Evolutionary conservation across 2,113 vertebrate species (phyloP), one percentile per base, ranked within the genome.

Genomic region (Chaenogobius annularis): DNA sequence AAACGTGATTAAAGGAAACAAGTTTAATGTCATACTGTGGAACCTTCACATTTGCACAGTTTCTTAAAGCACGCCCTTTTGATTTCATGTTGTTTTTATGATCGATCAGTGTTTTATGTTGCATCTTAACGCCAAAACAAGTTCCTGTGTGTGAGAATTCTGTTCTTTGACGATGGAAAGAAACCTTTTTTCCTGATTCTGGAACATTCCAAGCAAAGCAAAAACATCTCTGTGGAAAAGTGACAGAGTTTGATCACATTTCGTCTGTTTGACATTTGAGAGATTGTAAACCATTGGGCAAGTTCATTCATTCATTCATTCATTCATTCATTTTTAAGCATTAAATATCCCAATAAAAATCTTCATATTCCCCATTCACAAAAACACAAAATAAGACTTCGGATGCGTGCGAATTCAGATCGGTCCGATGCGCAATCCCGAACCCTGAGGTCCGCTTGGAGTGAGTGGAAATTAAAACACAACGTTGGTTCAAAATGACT

Each of bases 281-380:
- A 13, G 52, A 67, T 66, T 13, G 62, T 48, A 69, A 52, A 65
- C 52, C 71, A 64, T 23, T 37, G 55, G 70, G 73, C 59, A 75
- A 35, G 69, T 35, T n/a, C 35, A 44, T 52, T 72, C 15, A 72
- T 78, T 77, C 80, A 72, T 80, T n/a, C n/a, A n/a, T n/a, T 37
- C 35, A 48, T 52, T 72, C 15, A 72, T 79, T 78, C 77, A 73
- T 77, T 78, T 80, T 68, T 75, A 71, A 68, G 69, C 71, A 78
- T 87, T 90, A 90, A 88, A 91, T 87, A 87, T 75, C 52, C 72
- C 43, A 65, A 82, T 83, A 76, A 81, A n/a, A 83, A 84, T 58
- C 5, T 63, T 50, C 43, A 52, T 15, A 47, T 47, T 66, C 64
- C 69, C n/a, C 62, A 43, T n/a, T 72, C 59, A 52, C 67, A 40